Evolutionary conservation across 2,888 invertebrate species (phyloP).

Genomic region (Cephus spinipes): DNA sequence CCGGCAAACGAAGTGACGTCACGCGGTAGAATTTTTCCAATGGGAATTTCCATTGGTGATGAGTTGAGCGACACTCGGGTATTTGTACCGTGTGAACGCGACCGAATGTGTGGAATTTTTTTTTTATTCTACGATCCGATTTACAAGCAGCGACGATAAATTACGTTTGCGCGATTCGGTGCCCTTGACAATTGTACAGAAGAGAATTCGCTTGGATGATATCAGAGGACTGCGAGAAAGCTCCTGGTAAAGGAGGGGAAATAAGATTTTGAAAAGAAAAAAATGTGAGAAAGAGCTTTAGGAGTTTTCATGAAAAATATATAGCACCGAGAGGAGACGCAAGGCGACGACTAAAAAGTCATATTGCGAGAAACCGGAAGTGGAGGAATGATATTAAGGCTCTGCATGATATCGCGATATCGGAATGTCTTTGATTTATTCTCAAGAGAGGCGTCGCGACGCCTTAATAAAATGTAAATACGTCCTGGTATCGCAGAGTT

Average conservation of each 20-base stretch:
- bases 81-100: not conserved
- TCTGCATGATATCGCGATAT: slow-evolving; percentile 30
- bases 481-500: not conserved
- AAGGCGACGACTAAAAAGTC: not conserved
- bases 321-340: not conserved
- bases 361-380: not conserved
- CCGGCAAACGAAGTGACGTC: not conserved
- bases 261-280: not conserved
- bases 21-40: not conserved
- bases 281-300: not conserved
- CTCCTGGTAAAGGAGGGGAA: not conserved
- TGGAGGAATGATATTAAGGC: not conserved
- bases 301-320: not conserved
- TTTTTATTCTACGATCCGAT: not conserved
- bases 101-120: not conserved
- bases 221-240: not conserved
- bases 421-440: slow-evolving; percentile 38
- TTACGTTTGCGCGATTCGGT: not conserved
- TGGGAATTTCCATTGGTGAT: not conserved
- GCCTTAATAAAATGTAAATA: slow-evolving; percentile 48
- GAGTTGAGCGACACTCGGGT: not conserved
- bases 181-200: not conserved
- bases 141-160: not conserved
- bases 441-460: slow-evolving; percentile 28
- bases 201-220: not conserved